Evolutionary conservation across 2,797 vertebrate genomes (phyloP).

Genomic region (Mycteria americana): DNA sequence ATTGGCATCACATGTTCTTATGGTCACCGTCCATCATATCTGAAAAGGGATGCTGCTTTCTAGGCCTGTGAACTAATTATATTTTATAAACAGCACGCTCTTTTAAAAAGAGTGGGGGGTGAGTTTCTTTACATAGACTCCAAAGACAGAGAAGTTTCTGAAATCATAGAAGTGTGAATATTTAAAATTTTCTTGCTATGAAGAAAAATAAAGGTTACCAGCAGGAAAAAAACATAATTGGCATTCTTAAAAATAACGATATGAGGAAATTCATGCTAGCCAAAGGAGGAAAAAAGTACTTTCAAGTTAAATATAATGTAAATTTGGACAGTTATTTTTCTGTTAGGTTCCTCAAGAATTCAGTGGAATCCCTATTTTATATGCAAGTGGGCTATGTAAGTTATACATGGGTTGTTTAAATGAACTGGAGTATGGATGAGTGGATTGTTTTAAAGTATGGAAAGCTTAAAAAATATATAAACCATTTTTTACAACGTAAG

Average conservation of each 20-base stretch:
- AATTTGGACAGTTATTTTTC: background rate
- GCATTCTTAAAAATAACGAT: background rate
- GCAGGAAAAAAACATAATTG: background rate
- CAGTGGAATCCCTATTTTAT: background rate
- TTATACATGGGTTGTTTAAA: background rate
- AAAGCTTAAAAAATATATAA: background rate
- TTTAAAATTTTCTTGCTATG: background rate
- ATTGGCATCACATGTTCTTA: background rate
- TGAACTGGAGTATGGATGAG: background rate
- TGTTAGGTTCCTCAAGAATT: background rate
- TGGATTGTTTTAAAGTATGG: background rate
- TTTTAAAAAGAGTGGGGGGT: background rate
- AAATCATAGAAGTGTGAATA: background rate
- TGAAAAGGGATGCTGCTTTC: background rate
- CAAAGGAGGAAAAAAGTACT: background rate
- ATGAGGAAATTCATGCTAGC: background rate
- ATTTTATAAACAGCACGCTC: background rate
- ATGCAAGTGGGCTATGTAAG: fast-evolving
- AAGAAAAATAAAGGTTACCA: background rate
- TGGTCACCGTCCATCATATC: too few species aligned
- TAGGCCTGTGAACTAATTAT: background rate
- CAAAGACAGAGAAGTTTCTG: background rate
- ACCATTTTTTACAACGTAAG: background rate
- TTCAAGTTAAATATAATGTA: background rate
- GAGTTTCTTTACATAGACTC: background rate